A percentile compares a stretch with the other conserved stretches of the same genome.
Conservation (phyloP, 2,113 vertebrate species). For the Pterocles orientalis region DNA sequence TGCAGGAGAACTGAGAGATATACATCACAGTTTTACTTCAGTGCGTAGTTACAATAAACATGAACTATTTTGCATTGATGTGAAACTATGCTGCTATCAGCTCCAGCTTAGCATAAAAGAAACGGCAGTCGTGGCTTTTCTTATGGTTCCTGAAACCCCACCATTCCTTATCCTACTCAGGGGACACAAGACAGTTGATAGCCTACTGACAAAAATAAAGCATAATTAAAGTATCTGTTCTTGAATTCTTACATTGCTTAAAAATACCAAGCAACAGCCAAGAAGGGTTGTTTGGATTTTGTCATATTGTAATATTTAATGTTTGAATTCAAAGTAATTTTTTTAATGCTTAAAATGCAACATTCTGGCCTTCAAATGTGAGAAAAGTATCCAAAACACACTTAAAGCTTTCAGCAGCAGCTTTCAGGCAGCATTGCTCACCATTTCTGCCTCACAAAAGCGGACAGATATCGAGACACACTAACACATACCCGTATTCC, state of each 20-base stretch:
- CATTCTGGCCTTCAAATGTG: neutral
- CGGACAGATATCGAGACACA: neutral
- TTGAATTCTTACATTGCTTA: neutral
- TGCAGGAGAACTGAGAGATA: neutral
- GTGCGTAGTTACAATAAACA: neutral
- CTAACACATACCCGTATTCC: slow-evolving; percentile 88
- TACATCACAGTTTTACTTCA: neutral
- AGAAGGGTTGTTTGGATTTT: neutral
- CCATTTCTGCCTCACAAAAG: neutral
- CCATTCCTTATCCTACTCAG: neutral
- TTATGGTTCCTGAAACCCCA: neutral
- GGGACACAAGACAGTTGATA: neutral
- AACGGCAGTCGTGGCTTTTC: neutral
- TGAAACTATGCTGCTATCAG: neutral
- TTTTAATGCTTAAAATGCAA: neutral
- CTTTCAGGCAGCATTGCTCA: neutral
- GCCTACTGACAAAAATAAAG: neutral
- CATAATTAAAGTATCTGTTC: neutral
- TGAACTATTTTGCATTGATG: neutral
- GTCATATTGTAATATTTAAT: neutral
- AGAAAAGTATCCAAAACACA: neutral
- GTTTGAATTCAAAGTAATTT: neutral
- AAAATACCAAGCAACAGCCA: neutral
- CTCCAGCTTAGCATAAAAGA: neutral
- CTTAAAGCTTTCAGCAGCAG: neutral